A percentile compares a stretch with the other conserved stretches of the same genome.
These are phyloP conservation scores for Lasioglossum lativentre DNA, from an alignment of 2,888 invertebrate genomes.

Conservation along the genomic window DNA sequence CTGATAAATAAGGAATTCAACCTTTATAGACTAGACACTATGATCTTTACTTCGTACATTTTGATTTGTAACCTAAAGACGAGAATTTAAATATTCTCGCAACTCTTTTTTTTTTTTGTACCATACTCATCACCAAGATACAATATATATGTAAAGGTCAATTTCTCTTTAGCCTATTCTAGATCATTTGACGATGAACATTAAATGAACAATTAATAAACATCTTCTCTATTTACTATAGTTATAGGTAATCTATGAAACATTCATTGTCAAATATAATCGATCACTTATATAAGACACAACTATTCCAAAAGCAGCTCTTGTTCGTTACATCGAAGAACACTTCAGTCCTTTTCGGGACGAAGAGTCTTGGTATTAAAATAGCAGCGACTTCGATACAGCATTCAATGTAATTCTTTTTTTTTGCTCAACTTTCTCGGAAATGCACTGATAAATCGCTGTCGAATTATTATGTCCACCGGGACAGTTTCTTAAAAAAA, in stretches of 20 bases:
- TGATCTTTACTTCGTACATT: conserved; percentile 35
- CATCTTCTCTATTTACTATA: conserved; percentile 8
- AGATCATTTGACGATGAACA: conserved; percentile 48
- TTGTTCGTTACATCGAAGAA: conserved; percentile 15
- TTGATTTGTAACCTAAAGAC: conserved; percentile 29
- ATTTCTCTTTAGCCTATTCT: conserved; percentile 33
- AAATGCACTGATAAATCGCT: conserved; percentile 8
- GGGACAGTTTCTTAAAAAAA: conserved; percentile 31
- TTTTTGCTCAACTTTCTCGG: background rate
- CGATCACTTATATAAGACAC: conserved; percentile 49
- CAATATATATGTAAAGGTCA: conserved; percentile 29
- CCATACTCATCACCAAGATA: conserved; percentile 51
- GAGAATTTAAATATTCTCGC: conserved; percentile 36
- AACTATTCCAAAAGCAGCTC: conserved; percentile 56
- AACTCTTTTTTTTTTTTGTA: conserved; percentile 52
- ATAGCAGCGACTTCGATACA: conserved; percentile 10
- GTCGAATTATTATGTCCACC: background rate
- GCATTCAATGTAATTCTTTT: background rate
- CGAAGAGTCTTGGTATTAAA: background rate
- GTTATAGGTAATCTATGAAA: conserved; percentile 29
- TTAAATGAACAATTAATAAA: conserved; percentile 33
- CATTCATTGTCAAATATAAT: conserved; percentile 51
- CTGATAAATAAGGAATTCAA: conserved; percentile 54
- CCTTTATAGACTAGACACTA: conserved; percentile 67
- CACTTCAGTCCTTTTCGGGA: conserved; percentile 8